Conservation (phyloP, 1,140 invertebrate genomes). For the Vanessa tameamea region DNA sequence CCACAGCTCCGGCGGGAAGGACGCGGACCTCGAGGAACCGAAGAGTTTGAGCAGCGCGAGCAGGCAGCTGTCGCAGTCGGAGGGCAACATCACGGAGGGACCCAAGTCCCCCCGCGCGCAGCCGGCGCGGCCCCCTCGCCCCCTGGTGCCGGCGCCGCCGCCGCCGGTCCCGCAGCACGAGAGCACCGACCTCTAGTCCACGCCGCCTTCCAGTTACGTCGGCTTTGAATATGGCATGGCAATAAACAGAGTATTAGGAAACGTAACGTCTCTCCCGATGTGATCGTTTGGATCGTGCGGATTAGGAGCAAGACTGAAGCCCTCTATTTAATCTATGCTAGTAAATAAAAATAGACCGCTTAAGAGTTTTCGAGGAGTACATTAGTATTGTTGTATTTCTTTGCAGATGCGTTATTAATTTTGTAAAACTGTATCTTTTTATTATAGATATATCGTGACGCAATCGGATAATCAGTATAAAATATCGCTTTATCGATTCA, state of each 20-base stretch:
- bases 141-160: conserved; percentile 54
- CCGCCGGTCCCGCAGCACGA: conserved; percentile 55
- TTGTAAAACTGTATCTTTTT: conserved; percentile 42
- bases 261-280: conserved; percentile 8
- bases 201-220: conserved; percentile 4
- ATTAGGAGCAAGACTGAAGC: conserved; percentile 45
- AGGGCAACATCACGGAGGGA: conserved; percentile 73
- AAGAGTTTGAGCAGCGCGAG: conserved; percentile 61
- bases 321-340: conserved; percentile 46
- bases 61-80: conserved; percentile 75
- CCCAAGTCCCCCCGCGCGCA: conserved; percentile 60
- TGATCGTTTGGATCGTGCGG: conserved; percentile 15
- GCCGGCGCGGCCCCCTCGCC: conserved; percentile 59
- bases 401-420: conserved; percentile 52
- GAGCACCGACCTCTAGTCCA: conserved; percentile 69
- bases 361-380: conserved; percentile 33
- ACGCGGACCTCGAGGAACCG: conserved; percentile 62
- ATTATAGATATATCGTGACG: conserved; percentile 25
- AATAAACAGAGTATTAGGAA: conserved; percentile 13
- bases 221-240: neutral
- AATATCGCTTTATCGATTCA: conserved; percentile 13
- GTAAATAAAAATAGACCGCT: conserved; percentile 37
- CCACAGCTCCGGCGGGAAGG: conserved; percentile 71
- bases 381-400: conserved; percentile 43
- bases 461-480: conserved; percentile 28